Conservation (phyloP, 2,888 invertebrate species). For the Tryphoninae sp. region DNA sequence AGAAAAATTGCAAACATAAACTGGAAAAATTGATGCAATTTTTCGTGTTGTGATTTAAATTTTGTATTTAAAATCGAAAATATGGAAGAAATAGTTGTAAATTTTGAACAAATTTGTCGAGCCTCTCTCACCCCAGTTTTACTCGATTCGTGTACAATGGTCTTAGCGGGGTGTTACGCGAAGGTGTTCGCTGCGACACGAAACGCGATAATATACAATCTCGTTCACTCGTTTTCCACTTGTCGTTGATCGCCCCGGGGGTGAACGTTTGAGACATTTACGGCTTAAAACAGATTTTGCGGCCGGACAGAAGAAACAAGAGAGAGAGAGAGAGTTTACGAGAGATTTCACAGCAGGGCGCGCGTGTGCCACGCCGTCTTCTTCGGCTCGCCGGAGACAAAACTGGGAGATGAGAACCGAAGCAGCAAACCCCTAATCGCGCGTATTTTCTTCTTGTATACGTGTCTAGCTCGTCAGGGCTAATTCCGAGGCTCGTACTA, state of each 20-base stretch:
- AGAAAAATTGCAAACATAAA: neutral
- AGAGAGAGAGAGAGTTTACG: slow-evolving; percentile 58
- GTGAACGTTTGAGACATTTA: slow-evolving; percentile 52
- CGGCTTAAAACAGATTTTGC: slow-evolving; percentile 64
- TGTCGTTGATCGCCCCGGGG: slow-evolving; percentile 63
- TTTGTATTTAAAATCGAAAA: neutral
- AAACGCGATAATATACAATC: neutral
- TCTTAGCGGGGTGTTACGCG: slow-evolving; percentile 11
- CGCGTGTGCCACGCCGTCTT: slow-evolving; percentile 22
- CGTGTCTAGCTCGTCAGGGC: slow-evolving; percentile 18
- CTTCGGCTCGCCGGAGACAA: slow-evolving; percentile 11
- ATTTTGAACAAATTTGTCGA: neutral
- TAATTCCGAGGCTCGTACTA: slow-evolving; percentile 38
- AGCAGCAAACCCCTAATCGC: slow-evolving; percentile 51
- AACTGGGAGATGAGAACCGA: slow-evolving; percentile 24
- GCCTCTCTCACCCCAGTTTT: neutral
- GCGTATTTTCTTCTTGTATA: slow-evolving; percentile 43
- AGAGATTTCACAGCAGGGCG: slow-evolving; percentile 59
- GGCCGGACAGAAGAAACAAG: neutral
- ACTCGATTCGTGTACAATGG: slow-evolving; percentile 33
- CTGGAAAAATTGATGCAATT: neutral
- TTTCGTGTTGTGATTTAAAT: neutral
- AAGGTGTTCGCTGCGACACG: slow-evolving; percentile 28
- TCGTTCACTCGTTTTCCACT: slow-evolving; percentile 58
- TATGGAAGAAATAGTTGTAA: neutral